Evolutionary conservation across 2,113 vertebrate genomes (phyloP), one percentile per base, ranked within the genome.

Genomic region (Xiphophorus hellerii): DNA sequence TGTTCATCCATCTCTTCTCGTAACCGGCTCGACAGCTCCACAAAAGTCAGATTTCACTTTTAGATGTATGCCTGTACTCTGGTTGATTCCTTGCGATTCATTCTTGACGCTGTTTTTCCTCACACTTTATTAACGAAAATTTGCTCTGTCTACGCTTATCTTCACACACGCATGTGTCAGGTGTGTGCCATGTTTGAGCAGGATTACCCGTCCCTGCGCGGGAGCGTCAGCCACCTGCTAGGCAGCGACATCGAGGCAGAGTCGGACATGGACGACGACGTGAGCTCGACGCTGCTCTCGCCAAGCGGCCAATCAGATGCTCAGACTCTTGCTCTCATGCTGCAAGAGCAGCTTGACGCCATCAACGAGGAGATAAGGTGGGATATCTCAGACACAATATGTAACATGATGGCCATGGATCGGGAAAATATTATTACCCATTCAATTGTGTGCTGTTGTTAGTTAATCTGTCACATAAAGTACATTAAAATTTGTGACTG

Each of bases 301-400:
- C 97, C 97, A 7, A 92, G 97, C 0, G 95, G 97, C 68, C 97
- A 97, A 90, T 99, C 97, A 0, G 98, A 99, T 0, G 97, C 98
- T 25, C 97, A 99, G 92, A 99, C 98, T 0, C 89, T 99, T 42
- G 97, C 98, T 69, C 95, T 98, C 84, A 99, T 99, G 98, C 93
- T 99, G 33, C 98, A 99, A 88, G 96, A 99, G 90, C 98, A 99
- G 89, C 95, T 99, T 64, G 98, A 99, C 31, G 97, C 97, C 79
- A 99, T 99, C 93, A 98, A 99, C 0, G 96, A 97, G 83, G 98
- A 99, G 94, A 99, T 99, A 92, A 97, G 98, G 98, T 96, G 88
- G 87, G 66, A 44, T 72, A 62, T 35, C 66, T 28, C 80, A 69
- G 71, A 33, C 69, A 71, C 76, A 83, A 75, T 78, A 60, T 68